Conservation (phyloP, 2,113 vertebrate species). For the Pseudorasbora parva region DNA sequence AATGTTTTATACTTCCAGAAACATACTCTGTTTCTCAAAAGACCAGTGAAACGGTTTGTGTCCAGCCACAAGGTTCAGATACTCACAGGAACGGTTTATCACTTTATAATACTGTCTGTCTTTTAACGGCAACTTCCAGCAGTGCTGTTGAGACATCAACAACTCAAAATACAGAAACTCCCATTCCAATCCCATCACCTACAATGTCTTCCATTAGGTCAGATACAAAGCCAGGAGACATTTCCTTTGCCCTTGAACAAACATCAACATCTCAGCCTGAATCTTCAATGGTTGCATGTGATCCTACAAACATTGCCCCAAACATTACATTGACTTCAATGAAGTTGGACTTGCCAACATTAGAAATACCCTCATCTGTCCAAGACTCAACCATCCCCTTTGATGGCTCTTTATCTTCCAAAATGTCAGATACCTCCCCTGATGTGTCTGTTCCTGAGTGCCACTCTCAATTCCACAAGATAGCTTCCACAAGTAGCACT, state of each 20-base stretch:
- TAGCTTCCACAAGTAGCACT: background rate
- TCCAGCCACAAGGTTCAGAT: background rate
- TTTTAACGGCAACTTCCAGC: background rate
- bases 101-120: background rate
- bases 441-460: background rate
- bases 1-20: background rate
- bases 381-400: background rate
- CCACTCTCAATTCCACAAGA: background rate
- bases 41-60: background rate
- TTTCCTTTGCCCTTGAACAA: background rate
- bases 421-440: background rate
- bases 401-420: background rate
- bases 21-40: background rate
- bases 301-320: background rate
- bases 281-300: background rate
- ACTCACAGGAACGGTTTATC: background rate
- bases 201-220: background rate
- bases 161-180: background rate
- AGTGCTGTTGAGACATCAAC: background rate
- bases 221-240: constrained; percentile 1
- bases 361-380: background rate
- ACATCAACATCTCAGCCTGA: background rate
- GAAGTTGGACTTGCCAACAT: background rate
- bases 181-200: background rate
- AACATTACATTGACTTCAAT: background rate